phyloP scores from a whole-genome alignment of 2,113 vertebrate species.

The Aldabrachelys gigantea region DNA sequence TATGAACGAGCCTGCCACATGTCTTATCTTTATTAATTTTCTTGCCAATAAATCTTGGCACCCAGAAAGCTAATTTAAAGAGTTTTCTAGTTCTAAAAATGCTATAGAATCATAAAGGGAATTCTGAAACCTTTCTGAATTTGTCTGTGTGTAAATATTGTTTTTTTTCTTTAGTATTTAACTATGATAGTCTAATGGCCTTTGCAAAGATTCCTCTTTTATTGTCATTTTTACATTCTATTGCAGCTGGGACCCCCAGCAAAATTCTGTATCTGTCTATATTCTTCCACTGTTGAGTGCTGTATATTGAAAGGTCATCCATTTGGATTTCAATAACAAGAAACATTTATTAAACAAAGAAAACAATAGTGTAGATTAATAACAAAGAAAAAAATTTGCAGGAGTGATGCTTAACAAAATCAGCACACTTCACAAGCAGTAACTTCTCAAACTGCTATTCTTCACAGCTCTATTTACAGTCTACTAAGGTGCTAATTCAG shows the following conservation, averaged over 20 bases:
- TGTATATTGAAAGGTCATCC: not conserved
- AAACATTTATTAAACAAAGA: not conserved
- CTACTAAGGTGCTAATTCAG: not conserved
- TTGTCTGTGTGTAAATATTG: not conserved
- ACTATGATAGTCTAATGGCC: not conserved
- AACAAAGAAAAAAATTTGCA: not conserved
- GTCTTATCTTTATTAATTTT: not conserved
- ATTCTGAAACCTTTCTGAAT: not conserved
- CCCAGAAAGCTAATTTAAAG: not conserved
- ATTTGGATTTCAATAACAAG: not conserved
- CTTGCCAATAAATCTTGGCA: not conserved
- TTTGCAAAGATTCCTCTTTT: not conserved
- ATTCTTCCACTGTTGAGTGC: not conserved
- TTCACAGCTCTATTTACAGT: not conserved
- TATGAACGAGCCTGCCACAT: not conserved
- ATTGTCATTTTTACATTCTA: not conserved
- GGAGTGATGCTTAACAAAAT: not conserved
- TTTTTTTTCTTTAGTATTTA: not conserved
- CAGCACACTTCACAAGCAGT: rapidly evolving
- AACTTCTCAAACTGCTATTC: rapidly evolving
- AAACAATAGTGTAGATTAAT: not conserved
- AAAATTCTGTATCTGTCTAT: not conserved
- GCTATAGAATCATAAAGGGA: not conserved
- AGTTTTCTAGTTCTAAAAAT: not conserved
- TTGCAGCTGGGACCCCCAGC: not conserved